Evolutionary conservation across 1,140 invertebrate genomes (phyloP), one percentile per base, ranked within the genome.

Genomic region (Cepaea nemoralis): DNA sequence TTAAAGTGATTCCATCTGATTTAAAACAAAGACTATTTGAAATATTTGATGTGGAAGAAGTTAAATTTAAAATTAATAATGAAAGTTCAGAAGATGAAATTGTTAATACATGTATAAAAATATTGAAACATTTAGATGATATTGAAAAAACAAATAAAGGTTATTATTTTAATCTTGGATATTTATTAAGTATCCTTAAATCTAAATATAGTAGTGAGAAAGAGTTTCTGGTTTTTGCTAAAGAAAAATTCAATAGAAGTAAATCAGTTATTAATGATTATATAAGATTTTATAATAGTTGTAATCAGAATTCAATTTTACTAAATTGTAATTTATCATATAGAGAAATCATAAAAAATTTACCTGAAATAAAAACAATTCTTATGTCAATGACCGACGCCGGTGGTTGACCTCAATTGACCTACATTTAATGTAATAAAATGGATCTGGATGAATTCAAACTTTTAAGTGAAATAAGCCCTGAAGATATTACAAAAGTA

Each of bases 71-170:
- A 70, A 33, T 35, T 37, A 70, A 40, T 37, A 5, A 40, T 33
- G 39, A 40, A 70, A 70, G 67, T 37, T 37, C 33, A 40, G 39
- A 40, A 12, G 39, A 8, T 14, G 55, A 59, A 59, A 59, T 59
- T 59, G 55, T 59, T 59, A 24, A 59, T 59, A 59, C 55, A n/a
- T 59, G 55, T 59, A 59, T 59, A 59, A 59, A 59, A 59, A 59
- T 59, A 12, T 59, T 59, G 5, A 59, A 59, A 22, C n/a, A 14
- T 59, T 59, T 59, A 59, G 12, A 59, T 59, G 12, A 48, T 19
- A 48, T 48, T 48, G 45, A 48, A 48, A 48, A 12, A 48, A 48
- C 8, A 48, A 48, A 48, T 19, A 48, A 48, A 48, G 45, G 45
- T n/a, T n/a, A n/a, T n/a, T n/a, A n/a, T n/a, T n/a, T n/a, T n/a